phyloP scores from a whole-genome alignment of 2,797 vertebrate genomes.

The Hemitrygon akajei region DNA sequence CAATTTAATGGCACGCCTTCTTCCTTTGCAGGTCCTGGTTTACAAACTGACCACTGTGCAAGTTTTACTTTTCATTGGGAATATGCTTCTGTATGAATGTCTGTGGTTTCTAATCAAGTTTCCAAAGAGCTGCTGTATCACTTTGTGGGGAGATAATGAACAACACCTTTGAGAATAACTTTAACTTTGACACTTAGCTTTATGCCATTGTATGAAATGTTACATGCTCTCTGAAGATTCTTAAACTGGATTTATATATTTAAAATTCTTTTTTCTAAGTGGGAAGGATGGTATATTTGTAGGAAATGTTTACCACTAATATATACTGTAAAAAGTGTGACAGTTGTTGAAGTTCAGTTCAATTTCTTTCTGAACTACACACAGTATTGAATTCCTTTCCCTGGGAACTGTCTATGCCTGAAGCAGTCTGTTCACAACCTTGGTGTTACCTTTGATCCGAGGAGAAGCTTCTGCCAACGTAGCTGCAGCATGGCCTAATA shows the following conservation, averaged over 20 bases:
- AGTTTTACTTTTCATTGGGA: constrained; percentile 16
- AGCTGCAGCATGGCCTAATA: not conserved
- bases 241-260: constrained; percentile 35
- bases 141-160: not conserved
- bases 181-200: not conserved
- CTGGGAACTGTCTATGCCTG: not conserved
- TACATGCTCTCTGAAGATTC: not conserved
- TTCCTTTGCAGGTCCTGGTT: constrained; percentile 1
- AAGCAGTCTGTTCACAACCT: not conserved
- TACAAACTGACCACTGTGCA: constrained; percentile 27
- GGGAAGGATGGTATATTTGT: constrained; percentile 31
- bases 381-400: not conserved
- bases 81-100: constrained; percentile 5
- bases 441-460: not conserved
- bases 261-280: not conserved
- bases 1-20: not conserved
- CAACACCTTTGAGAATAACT: not conserved
- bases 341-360: not conserved
- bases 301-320: constrained; percentile 10
- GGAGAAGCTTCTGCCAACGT: not conserved
- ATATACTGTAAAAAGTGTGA: not conserved
- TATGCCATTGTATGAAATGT: not conserved
- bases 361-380: not conserved
- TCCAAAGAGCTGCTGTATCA: constrained; percentile 15
- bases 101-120: constrained; percentile 18